Conservation (phyloP, 2,888 invertebrate genomes). For the Nipponacmea schrenckii region DNA sequence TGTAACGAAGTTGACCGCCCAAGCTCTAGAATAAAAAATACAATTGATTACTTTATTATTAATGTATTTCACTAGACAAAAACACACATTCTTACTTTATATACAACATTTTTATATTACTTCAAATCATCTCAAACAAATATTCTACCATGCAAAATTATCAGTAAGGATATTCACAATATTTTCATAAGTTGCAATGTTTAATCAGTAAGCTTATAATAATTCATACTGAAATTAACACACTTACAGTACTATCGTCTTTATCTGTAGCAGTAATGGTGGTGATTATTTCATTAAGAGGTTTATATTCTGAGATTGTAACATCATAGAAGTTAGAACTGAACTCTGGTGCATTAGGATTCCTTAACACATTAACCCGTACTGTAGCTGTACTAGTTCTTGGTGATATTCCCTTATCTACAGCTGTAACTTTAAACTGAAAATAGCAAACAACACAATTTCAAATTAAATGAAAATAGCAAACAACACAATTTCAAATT, state of each 20-base stretch:
- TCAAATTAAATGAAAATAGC: neutral
- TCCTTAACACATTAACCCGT: constrained; percentile 40
- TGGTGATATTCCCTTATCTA: constrained; percentile 34
- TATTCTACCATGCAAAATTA: too few relatives aligned
- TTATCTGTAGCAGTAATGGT: constrained; percentile 38
- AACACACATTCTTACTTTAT: too few relatives aligned
- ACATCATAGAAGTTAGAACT: constrained; percentile 22
- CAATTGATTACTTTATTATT: too few relatives aligned
- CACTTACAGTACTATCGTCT: constrained; percentile 27
- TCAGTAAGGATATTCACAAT: too few relatives aligned
- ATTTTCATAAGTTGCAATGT: too few relatives aligned
- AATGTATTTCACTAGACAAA: too few relatives aligned
- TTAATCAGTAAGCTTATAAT: too few relatives aligned
- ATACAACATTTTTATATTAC: too few relatives aligned
- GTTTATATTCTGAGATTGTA: constrained; percentile 40
- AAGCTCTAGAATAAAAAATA: constrained; percentile 44
- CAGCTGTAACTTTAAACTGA: constrained; percentile 40
- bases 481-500: too few relatives aligned
- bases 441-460: constrained; percentile 18
- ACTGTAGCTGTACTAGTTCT: constrained; percentile 34
- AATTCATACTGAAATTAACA: too few relatives aligned
- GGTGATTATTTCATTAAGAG: constrained; percentile 17
- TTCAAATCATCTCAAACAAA: too few relatives aligned
- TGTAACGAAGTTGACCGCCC: constrained; percentile 54
- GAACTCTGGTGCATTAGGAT: constrained; percentile 43